Base-by-base conservation (phyloP, 1,140 invertebrate genomes). In the Hylyphantes graminicola region DNA sequence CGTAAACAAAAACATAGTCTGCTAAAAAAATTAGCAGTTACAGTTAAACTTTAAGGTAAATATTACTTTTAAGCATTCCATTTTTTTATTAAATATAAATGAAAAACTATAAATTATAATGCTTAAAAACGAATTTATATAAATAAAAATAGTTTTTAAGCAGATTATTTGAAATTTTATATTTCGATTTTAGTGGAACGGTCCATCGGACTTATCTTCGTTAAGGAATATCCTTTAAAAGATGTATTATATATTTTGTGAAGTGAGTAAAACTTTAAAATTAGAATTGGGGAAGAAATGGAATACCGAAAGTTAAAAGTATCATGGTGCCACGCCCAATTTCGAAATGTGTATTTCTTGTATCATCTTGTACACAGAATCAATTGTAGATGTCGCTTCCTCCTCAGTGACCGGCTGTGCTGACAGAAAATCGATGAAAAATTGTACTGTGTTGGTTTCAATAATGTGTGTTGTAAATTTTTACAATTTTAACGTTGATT, bases 351-450 rank as follows among this genome's bases (percentile, higher is more conserved):
- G 61, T 50, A 57, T 83, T 75, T 83, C 57, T 65, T 74, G 80
- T 83, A 73, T 74, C 70, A 53, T 83, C 61, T 75, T 83, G 72
- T 54, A 75, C 77, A 48, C 72, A 83, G 80, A 83, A 73, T 83
- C 70, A 83, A 83, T 83, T 83, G 72, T 83, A 83, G 80, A 83
- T 83, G 80, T 83, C 80, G 80, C 80, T 83, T 74, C 61, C 57
- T 74, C 61, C 80, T 75, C 80, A 61, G 50, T 59, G 63, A 67
- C 80, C 80, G 80, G 80, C 80, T 83, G 80, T 83, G 80, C 80
- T 83, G 80, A 85, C 74, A 85, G 82, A 85, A 85, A 85, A 85
- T 85, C 82, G 74, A 85, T 85, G 65, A 85, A 68, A 83, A 76
- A 76, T 85, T 77, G 82, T 85, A 64, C 82, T 85, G 82, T 85